Base-by-base conservation (phyloP, 2,113 vertebrate genomes). In the Polypterus senegalus region DNA sequence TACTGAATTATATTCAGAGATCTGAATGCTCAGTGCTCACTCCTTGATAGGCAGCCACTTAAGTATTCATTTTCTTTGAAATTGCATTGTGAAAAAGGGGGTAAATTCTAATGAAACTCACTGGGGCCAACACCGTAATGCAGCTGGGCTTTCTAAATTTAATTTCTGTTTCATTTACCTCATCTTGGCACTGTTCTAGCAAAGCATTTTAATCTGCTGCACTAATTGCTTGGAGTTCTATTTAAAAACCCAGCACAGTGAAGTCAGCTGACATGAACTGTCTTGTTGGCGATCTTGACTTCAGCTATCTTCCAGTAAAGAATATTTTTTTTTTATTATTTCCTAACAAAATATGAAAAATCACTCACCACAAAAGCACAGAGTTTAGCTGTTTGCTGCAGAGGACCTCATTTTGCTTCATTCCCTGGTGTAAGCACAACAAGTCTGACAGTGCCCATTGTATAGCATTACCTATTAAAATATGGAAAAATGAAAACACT, bases 31-130 rank as follows among this genome's bases (percentile, higher is more conserved):
- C 27, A 27, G 27, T 27, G 27, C 27, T 27, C 69, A 59, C 65
- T 62, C 51, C 68, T 68, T 78, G 71, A 78, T 74, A 78, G 73
- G 69, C 73, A 70, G 70, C 71, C 69, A 71, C 69, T 77, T 77
- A 77, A 71, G 67, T 74, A 65, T 70, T 68, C 66, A 70, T 78
- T 74, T 75, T 79, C 70, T 44, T 70, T 70, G 69, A 70, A 72
- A 73, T 70, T 74, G 70, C 65, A 64, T 65, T 74, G 73, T 73
- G 74, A 69, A 65, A 74, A 61, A 64, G 52, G 61, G 66, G 64
- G 66, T 68, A 6, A 70, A 70, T 7, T 67, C 65, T 74, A 73
- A 75, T 71, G 72, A 66, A 79, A 70, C 44, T 74, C 72, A 77
- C 69, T 63, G 54, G 1, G 1, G 69, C 57, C 69, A 54, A 46